Percentiles rank a stretch among this genome's conserved stretches.
Conservation (phyloP, 2,888 invertebrate species). For the Idaea dimidiata region DNA sequence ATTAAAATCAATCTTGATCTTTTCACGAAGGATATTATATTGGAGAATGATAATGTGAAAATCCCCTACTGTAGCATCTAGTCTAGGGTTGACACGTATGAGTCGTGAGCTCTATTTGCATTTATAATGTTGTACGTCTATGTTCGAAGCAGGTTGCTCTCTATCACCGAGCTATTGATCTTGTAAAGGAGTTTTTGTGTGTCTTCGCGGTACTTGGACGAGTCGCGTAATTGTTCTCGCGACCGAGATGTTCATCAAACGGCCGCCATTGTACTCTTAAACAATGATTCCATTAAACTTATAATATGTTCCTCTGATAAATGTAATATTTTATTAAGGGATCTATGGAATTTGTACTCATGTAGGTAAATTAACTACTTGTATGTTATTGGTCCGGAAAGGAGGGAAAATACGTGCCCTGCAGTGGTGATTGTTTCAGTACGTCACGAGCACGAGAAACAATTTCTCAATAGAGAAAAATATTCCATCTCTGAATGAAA, state of each 20-base stretch:
- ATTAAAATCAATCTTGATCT: too few species aligned
- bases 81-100: too few species aligned
- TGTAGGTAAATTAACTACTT: neutral
- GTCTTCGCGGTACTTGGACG: slow-evolving; percentile 67
- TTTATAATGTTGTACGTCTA: neutral
- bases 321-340: neutral
- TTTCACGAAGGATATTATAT: too few species aligned
- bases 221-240: slow-evolving; percentile 56
- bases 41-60: too few species aligned
- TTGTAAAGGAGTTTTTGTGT: slow-evolving; percentile 63
- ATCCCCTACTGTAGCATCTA: too few species aligned
- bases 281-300: neutral
- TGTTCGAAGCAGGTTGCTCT: slow-evolving; percentile 57
- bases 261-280: slow-evolving; percentile 11
- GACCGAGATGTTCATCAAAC: slow-evolving; percentile 24
- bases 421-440: too few species aligned
- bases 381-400: too few species aligned
- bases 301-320: neutral
- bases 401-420: too few species aligned
- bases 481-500: too few species aligned
- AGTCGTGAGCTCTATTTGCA: neutral
- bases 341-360: neutral
- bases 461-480: too few species aligned
- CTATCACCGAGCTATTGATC: slow-evolving; percentile 64
- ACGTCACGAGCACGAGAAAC: too few species aligned